Base-by-base conservation (phyloP, 1,140 invertebrate genomes). In the Diploscapter pachys region DNA sequence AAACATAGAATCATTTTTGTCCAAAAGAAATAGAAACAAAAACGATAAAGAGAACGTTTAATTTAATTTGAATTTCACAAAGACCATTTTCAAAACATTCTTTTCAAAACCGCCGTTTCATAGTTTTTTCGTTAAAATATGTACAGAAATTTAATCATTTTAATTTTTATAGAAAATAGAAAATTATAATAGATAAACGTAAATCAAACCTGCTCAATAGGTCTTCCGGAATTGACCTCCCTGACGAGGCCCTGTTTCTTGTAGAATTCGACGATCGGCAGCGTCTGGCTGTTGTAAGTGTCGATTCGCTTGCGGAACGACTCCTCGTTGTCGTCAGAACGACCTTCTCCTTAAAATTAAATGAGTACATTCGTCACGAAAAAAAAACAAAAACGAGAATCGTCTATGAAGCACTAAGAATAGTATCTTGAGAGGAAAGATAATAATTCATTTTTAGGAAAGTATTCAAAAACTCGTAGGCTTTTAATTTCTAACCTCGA, bases 311-410 rank as follows among this genome's bases (percentile, higher is more conserved):
- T 96, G 75, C 91, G 90, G 49, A 99, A 88, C 82, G 92, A 93
- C 74, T 98, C 93, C 54, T 90, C 82, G 86, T 99, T 99, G 84
- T 99, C 96, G 87, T 99, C 97, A 3, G 91, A 90, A 31, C 97
- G 90, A 0, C 95, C 95, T 86, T 93, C 95, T 2, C 95, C 56
- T 50, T 48, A 49, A 50, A 31, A 31, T 31, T 31, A 64, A 5
- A 64, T 6, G 2, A 9, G 9, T 11, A 9, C 2, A 59, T 59
- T 13, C 9, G 9, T 59, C 57, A 59, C 57, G 13, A 2, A 2
- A 2, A 11, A 9, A 59, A 9, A 59, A 59, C n/a, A 9, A 9
- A 59, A 11, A 9, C 9, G 9, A 13, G 9, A 59, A 59, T 59
- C 57, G 13, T 59, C 13, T 59, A 59, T 13, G 13, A 13, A 11